Evolutionary conservation across 2,113 vertebrate genomes (phyloP).

Genomic region (Ceuthmochares aereus): DNA sequence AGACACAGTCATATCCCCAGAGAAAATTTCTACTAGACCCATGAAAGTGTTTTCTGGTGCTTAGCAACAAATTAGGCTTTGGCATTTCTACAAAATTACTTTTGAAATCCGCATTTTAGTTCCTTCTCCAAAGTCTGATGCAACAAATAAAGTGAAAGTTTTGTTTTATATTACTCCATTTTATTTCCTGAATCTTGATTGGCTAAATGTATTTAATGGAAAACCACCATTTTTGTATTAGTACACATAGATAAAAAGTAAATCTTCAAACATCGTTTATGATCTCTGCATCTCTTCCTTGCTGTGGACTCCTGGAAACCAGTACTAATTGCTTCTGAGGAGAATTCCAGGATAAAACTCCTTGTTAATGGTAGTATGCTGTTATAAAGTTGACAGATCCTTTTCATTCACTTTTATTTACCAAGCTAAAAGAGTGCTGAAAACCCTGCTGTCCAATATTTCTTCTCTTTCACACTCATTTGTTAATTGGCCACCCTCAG

Average conservation of each 20-base stretch:
- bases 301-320: background rate
- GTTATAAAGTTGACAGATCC: background rate
- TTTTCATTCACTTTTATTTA: background rate
- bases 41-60: background rate
- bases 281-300: background rate
- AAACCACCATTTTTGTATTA: background rate
- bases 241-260: background rate
- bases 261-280: background rate
- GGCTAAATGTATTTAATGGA: background rate
- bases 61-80: background rate
- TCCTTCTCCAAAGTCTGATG: background rate
- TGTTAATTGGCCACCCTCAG: conserved; percentile 32
- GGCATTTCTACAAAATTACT: background rate
- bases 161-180: background rate
- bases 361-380: background rate
- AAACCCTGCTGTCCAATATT: background rate
- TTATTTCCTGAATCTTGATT: background rate
- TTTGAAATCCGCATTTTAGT: background rate
- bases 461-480: conserved; percentile 9
- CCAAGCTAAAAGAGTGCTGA: background rate
- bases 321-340: background rate
- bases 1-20: background rate
- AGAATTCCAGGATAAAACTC: background rate
- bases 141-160: background rate
- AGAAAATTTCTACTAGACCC: background rate